These are phyloP conservation scores for Brachypterus glaber DNA, from an alignment of 2,888 invertebrate species.

Conservation along the genomic window DNA sequence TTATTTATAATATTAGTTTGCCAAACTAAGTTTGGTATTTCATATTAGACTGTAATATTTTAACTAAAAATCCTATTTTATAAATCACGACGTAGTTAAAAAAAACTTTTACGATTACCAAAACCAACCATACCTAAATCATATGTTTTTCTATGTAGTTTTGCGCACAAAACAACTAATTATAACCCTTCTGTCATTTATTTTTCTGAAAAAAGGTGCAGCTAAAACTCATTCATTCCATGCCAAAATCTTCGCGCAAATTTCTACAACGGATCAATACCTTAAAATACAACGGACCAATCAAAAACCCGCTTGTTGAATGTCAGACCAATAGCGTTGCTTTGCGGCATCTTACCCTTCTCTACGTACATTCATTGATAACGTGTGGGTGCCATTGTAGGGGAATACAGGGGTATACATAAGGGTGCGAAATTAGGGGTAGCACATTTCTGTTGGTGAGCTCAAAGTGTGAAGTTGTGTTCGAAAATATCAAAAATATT, in stretches of 20 bases:
- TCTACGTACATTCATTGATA: conserved; percentile 52
- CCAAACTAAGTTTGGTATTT: no score
- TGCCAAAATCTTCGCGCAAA: not conserved
- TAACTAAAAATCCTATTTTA: no score
- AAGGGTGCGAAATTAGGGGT: conserved; percentile 28
- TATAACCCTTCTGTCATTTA: no score
- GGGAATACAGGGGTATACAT: conserved; percentile 37
- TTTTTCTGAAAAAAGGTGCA: no score
- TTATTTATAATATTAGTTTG: no score
- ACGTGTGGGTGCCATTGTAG: conserved; percentile 51
- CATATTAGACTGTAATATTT: no score
- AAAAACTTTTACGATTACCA: no score
- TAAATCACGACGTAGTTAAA: no score
- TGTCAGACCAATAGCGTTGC: conserved; percentile 30
- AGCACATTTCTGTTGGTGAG: conserved; percentile 30
- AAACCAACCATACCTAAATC: no score
- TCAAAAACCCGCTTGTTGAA: conserved; percentile 29
- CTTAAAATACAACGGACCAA: conserved; percentile 30
- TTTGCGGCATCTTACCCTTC: conserved; percentile 36
- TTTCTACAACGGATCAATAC: conserved; percentile 32
- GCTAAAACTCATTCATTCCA: not conserved
- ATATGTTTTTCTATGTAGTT: no score
- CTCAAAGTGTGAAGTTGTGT: not conserved
- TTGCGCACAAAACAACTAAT: no score
- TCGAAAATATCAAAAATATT: no score